Evolutionary conservation across 1,140 invertebrate genomes (phyloP).

Genomic region (Apis dorsata): DNA sequence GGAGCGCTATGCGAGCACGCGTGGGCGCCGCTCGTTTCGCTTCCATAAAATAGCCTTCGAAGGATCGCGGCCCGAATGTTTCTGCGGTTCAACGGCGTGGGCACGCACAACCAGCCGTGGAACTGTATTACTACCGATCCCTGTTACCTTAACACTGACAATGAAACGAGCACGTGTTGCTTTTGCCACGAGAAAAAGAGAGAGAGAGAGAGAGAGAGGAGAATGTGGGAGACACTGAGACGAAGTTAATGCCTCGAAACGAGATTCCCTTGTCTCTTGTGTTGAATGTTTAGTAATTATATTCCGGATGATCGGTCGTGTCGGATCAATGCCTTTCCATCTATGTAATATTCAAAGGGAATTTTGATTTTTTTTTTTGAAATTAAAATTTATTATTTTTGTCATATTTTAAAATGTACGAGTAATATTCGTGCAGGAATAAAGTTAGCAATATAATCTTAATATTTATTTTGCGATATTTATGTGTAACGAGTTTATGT

Average conservation of each 20-base stretch:
- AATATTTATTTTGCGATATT: too few species aligned
- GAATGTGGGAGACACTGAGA: constrained; percentile 35
- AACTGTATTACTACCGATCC: constrained; percentile 60
- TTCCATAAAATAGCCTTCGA: constrained; percentile 65
- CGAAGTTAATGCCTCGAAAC: constrained; percentile 33
- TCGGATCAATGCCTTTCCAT: background rate
- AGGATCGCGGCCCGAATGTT: constrained; percentile 49
- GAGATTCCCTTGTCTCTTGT: background rate
- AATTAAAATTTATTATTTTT: background rate
- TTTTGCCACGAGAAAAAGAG: background rate
- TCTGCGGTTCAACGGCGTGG: constrained; percentile 46
- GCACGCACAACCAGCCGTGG: constrained; percentile 40
- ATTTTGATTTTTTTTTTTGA: too few species aligned
- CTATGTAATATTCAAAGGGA: too few species aligned
- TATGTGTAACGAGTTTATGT: too few species aligned
- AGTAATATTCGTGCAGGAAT: too few species aligned
- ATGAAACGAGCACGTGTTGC: constrained; percentile 58
- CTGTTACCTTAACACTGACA: constrained; percentile 64
- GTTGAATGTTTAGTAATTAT: background rate
- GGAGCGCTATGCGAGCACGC: constrained; percentile 44
- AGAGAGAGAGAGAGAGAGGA: background rate
- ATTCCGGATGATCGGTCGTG: background rate
- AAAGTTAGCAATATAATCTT: too few species aligned
- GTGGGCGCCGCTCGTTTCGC: constrained; percentile 60
- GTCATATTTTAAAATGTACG: too few species aligned